Evolutionary conservation across 2,888 invertebrate genomes (phyloP).

Genomic region (Campoplex nolae): DNA sequence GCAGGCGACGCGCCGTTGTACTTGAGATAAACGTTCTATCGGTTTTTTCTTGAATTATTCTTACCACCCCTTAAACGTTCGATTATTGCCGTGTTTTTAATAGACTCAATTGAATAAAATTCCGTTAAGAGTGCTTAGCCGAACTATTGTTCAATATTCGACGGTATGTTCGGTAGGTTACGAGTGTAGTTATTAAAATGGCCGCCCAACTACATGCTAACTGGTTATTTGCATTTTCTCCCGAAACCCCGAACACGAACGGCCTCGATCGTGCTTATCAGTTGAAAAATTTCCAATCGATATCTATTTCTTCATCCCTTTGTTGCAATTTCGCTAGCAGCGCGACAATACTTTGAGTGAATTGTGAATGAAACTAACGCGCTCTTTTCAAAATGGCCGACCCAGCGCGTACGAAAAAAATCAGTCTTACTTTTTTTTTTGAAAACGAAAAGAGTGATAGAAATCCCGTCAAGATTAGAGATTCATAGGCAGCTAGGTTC

Average conservation of each 20-base stretch:
- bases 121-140: not conserved
- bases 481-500: not conserved
- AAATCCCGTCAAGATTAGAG: not conserved
- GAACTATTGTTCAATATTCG: constrained; percentile 12
- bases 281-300: not conserved
- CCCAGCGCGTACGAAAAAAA: not conserved
- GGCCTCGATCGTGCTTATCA: not conserved
- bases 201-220: constrained; percentile 54
- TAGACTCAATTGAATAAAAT: not conserved
- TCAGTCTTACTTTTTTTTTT: not conserved
- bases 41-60: not conserved
- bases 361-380: constrained; percentile 44
- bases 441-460: not conserved
- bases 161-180: constrained; percentile 35
- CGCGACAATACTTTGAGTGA: constrained; percentile 2
- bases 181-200: constrained; percentile 53
- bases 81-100: not conserved
- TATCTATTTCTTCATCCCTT: not conserved
- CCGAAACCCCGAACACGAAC: not conserved
- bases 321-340: not conserved
- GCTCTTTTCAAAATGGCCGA: constrained; percentile 65
- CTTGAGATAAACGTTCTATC: constrained; percentile 4
- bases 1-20: constrained; percentile 38
- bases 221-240: constrained; percentile 8
- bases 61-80: not conserved